phyloP scores from a whole-genome alignment of 2,888 invertebrate species.

The Nomada hirtipes region DNA sequence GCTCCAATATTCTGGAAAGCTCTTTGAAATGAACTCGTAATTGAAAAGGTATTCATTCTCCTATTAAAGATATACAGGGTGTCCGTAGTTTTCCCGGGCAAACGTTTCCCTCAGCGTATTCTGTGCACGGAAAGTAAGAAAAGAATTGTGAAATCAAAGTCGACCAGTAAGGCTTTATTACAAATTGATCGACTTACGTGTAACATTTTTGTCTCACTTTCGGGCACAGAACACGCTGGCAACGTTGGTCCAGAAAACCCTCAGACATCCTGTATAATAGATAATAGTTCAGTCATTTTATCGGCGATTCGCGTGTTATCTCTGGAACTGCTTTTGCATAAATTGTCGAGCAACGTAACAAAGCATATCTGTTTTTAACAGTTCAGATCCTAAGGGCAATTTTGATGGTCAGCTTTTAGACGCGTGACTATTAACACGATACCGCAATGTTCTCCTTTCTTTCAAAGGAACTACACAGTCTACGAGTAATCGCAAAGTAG shows the following conservation, averaged over 20 bases:
- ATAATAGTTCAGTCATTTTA: neutral
- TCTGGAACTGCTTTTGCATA: neutral
- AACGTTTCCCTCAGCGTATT: neutral
- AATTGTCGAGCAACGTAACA: neutral
- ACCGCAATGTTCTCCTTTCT: neutral
- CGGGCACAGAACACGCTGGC: neutral
- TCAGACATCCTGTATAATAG: neutral
- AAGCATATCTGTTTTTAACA: neutral
- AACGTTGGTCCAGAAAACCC: neutral
- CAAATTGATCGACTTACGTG: neutral
- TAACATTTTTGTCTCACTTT: neutral
- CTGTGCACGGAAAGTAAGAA: neutral
- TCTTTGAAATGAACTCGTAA: neutral
- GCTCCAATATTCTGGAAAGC: neutral
- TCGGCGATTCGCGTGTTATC: too few relatives aligned
- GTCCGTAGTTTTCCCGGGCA: neutral
- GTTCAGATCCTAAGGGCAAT: neutral
- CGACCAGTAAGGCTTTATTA: neutral
- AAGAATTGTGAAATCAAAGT: neutral
- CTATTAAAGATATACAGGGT: neutral
- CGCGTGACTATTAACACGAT: neutral
- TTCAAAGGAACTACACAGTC: neutral
- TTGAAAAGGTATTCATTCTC: neutral
- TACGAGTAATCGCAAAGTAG: conserved; percentile 10
- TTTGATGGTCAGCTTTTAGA: neutral